phyloP scores from a whole-genome alignment of 2,888 invertebrate genomes.

The Opisthograptis luteolata region DNA sequence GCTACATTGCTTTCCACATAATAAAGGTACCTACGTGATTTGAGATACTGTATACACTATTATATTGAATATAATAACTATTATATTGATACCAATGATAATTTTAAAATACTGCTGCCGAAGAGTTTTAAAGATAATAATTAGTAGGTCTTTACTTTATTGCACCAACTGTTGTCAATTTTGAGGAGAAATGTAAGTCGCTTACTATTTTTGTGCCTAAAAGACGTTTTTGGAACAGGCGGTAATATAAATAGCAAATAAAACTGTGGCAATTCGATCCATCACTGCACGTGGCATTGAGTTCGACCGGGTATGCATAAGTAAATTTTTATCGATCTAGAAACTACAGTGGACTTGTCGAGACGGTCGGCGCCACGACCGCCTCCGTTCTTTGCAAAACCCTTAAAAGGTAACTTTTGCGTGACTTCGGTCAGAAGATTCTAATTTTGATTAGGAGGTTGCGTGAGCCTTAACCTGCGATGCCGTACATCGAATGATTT shows the following conservation, averaged over 20 bases:
- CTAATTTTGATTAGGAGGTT: constrained; percentile 72
- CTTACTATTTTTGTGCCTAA: not conserved
- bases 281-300: constrained; percentile 56
- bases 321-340: constrained; percentile 67
- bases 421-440: constrained; percentile 66
- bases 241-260: constrained; percentile 3
- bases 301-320: constrained; percentile 60
- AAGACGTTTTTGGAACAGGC: not conserved
- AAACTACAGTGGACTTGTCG: constrained; percentile 44
- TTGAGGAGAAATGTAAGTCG: too few relatives aligned
- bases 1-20: too few relatives aligned
- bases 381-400: constrained; percentile 20
- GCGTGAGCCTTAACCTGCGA: constrained; percentile 64
- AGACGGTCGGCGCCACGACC: constrained; percentile 7
- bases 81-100: too few relatives aligned
- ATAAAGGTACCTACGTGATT: too few relatives aligned
- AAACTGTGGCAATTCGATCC: constrained; percentile 39
- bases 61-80: too few relatives aligned
- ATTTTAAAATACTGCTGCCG: too few relatives aligned
- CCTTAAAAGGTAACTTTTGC: constrained; percentile 57
- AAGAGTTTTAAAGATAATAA: too few relatives aligned
- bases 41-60: too few relatives aligned
- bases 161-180: too few relatives aligned
- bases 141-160: too few relatives aligned
- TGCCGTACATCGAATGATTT: constrained; percentile 69